These are phyloP conservation scores for Cyprinodon brontotheroides DNA, from an alignment of 2,113 vertebrate genomes.

Conservation along the genomic window DNA sequence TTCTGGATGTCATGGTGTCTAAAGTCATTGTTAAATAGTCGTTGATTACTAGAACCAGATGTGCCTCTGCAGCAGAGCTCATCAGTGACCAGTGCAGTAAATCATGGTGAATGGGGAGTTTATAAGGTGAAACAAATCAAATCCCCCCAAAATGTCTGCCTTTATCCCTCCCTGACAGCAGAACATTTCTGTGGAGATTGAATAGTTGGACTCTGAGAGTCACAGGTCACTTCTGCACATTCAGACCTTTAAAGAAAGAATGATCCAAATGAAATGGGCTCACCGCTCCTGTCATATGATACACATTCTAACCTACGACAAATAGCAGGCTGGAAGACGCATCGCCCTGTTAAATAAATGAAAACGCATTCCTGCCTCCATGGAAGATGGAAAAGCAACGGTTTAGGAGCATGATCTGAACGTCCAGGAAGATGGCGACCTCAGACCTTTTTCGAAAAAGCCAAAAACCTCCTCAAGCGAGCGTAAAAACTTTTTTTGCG, in stretches of 20 bases:
- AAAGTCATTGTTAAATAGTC: conserved; percentile 2
- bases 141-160: not conserved
- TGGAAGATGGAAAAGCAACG: too few relatives aligned
- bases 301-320: too few relatives aligned
- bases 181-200: not conserved
- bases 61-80: conserved; percentile 25
- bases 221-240: not conserved
- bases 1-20: not conserved
- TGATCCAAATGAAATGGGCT: not conserved
- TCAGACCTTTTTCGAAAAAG: too few relatives aligned
- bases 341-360: too few relatives aligned
- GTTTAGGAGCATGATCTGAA: too few relatives aligned
- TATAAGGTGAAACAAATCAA: conserved; percentile 50
- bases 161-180: not conserved
- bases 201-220: not conserved
- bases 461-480: too few relatives aligned
- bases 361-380: too few relatives aligned
- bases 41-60: conserved; percentile 31
- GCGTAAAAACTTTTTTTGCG: too few relatives aligned
- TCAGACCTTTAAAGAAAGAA: not conserved
- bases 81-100: conserved; percentile 53
- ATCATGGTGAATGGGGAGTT: conserved; percentile 58
- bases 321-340: too few relatives aligned
- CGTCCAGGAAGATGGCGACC: too few relatives aligned
- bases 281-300: too few relatives aligned